phyloP scores from a whole-genome alignment of 1,140 invertebrate genomes.

The Bombus superbus region DNA sequence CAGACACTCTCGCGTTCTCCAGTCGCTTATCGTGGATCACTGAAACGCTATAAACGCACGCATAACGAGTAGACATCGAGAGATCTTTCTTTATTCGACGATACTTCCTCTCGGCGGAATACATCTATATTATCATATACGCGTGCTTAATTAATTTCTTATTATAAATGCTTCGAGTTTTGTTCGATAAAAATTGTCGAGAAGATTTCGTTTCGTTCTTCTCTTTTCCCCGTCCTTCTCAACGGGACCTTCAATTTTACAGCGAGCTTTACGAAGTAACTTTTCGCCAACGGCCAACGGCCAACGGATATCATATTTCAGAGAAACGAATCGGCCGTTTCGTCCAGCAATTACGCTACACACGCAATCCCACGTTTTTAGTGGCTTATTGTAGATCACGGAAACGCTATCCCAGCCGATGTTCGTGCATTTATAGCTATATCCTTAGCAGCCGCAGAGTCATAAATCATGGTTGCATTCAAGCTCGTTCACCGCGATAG shows the following conservation, averaged over 20 bases:
- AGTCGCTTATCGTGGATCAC: too few species aligned
- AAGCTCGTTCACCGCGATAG: constrained; percentile 50
- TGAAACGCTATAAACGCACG: background rate
- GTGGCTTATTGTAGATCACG: constrained; percentile 26
- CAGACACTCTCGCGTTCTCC: too few species aligned
- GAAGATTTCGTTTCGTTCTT: too few species aligned
- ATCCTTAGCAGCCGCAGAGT: constrained; percentile 48
- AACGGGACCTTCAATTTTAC: too few species aligned
- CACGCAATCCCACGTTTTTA: constrained; percentile 40
- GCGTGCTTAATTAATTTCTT: too few species aligned
- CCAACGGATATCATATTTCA: background rate
- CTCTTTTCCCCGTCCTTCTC: too few species aligned
- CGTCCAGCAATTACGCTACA: background rate
- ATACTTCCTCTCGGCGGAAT: too few species aligned
- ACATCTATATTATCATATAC: too few species aligned
- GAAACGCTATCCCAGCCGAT: constrained; percentile 46
- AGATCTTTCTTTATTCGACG: background rate
- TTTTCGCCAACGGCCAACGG: too few species aligned
- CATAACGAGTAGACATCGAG: constrained; percentile 5
- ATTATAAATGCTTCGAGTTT: too few species aligned
- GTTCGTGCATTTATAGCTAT: constrained; percentile 63
- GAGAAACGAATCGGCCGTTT: background rate
- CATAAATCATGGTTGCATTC: constrained; percentile 64
- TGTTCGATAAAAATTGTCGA: too few species aligned
- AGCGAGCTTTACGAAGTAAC: too few species aligned